Evolutionary conservation across 2,888 invertebrate species (phyloP), one percentile per base, ranked within the genome.

Genomic region (Mesorhabditis belari): DNA sequence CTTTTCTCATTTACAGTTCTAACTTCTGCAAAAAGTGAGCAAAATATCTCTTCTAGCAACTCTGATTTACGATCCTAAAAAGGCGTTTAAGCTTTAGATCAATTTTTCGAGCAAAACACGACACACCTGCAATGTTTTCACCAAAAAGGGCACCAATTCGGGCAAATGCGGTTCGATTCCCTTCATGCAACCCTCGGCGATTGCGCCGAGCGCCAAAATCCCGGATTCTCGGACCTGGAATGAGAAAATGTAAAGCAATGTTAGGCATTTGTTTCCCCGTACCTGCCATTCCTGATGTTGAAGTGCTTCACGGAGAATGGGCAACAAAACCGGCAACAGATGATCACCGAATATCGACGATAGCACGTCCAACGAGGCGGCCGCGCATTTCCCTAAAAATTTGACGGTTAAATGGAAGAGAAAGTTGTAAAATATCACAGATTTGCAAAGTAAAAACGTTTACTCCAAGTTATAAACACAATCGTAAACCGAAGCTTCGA

Each of bases 311-410:
- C 95, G 93, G 17, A 99, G 86, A 78, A 96, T 93, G 5, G 96
- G 96, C 77, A 98, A 87, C 35, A 98, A 86, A 67, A 93, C 90
- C 0, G 92, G 92, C 77, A 98, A 85, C 62, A 98, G 86, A 67
- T 93, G 93, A 66, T 95, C 94, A 53, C 90, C 88, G 82, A 96
- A 99, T 35, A 98, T 95, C 83, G 92, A 93, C 21, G 98, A 95
- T 60, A 98, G 84, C 58, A 94, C 92, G 84, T 98, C 98, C 58
- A 98, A 85, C 0, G 95, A 96, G 25, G 98, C 98, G 0, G 98
- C 98, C 76, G 94, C 93, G 82, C 98, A 98, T 84, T 98, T 95
- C 77, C 94, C 88, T 85, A 73, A 55, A 74, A 67, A 44, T 59
- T 21, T 54, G 53, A n/a, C n/a, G n/a, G n/a, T n/a, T n/a, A n/a